These are phyloP conservation scores for Lasioglossum figueresi DNA, from an alignment of 2,888 invertebrate genomes.

Conservation along the genomic window DNA sequence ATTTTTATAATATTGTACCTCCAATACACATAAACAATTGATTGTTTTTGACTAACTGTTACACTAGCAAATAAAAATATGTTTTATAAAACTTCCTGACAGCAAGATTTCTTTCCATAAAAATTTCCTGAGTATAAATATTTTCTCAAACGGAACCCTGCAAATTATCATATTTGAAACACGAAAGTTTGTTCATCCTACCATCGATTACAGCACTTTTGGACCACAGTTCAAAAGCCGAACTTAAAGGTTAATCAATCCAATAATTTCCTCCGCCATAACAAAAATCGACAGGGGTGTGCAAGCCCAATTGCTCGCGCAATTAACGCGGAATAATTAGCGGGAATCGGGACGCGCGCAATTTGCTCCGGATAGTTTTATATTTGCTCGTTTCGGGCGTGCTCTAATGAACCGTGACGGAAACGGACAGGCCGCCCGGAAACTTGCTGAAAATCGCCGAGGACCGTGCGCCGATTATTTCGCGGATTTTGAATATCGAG, in stretches of 20 bases:
- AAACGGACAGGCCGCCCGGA: background rate
- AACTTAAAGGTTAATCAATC: background rate
- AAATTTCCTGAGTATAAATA: too few relatives aligned
- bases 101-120: too few relatives aligned
- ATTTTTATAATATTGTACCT: too few relatives aligned
- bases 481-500: conserved; percentile 11
- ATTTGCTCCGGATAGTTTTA: conserved; percentile 25
- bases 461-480: conserved; percentile 25
- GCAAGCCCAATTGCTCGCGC: conserved; percentile 10
- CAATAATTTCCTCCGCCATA: background rate
- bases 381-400: conserved; percentile 11
- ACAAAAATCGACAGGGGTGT: conserved; percentile 18
- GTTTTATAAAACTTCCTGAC: too few relatives aligned
- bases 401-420: conserved; percentile 36
- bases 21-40: too few relatives aligned
- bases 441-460: conserved; percentile 11
- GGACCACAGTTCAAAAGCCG: background rate
- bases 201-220: background rate
- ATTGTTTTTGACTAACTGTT: too few relatives aligned
- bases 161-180: too few relatives aligned
- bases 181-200: background rate
- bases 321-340: conserved; percentile 46
- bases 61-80: too few relatives aligned
- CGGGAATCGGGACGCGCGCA: conserved; percentile 14
- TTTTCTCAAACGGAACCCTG: background rate